These are phyloP conservation scores for Carduelis carduelis DNA, from an alignment of 2,797 vertebrate genomes.

Conservation along the genomic window DNA sequence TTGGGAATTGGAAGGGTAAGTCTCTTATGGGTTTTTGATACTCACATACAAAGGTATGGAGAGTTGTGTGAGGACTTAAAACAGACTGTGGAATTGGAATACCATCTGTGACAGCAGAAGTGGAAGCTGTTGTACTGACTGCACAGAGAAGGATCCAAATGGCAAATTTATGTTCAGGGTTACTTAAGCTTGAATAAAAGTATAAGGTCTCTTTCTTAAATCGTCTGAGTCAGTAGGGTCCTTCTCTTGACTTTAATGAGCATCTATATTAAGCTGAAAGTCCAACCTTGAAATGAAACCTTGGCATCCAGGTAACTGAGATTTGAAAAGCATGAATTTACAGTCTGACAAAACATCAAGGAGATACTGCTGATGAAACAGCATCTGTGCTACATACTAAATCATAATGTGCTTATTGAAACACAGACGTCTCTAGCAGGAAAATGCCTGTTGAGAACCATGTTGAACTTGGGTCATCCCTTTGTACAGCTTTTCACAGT, in stretches of 20 bases:
- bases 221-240: neutral
- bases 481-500: neutral
- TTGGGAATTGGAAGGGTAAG: neutral
- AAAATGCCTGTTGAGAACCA: neutral
- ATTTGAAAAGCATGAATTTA: slow-evolving; percentile 33
- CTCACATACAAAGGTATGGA: neutral
- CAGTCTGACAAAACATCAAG: slow-evolving; percentile 19
- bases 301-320: neutral
- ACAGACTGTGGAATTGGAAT: neutral
- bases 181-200: neutral
- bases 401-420: neutral
- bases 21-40: neutral
- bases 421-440: neutral
- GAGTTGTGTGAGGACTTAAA: neutral
- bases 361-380: slow-evolving; percentile 2
- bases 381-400: neutral
- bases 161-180: neutral
- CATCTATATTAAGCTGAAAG: neutral
- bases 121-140: neutral
- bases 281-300: slow-evolving; percentile 10
- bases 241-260: slow-evolving; percentile 8
- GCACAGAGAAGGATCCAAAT: neutral
- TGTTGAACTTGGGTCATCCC: neutral
- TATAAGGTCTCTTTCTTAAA: neutral
- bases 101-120: neutral